Conservation (phyloP, 37 sponge, comb jelly and placozoan genomes). For the Halisarca cf. caerulea region DNA sequence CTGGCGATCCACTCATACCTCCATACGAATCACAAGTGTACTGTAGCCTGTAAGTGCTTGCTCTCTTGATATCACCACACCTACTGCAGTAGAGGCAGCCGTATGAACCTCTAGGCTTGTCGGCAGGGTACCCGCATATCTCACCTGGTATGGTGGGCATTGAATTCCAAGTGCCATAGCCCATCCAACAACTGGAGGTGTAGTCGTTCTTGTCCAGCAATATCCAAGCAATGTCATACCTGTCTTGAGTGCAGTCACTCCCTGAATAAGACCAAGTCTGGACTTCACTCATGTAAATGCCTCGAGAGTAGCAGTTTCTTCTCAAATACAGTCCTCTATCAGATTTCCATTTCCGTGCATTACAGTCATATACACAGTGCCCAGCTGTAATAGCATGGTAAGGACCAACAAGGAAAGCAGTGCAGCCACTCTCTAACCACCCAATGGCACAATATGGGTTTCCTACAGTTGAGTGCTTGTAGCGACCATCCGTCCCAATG, state of each 20-base stretch:
- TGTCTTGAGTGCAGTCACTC: background rate
- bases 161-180: background rate
- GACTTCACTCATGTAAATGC: background rate
- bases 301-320: background rate
- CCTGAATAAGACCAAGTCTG: background rate
- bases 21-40: too few species aligned
- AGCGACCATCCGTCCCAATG: slow-evolving; percentile 15
- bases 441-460: background rate
- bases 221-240: background rate
- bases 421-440: background rate
- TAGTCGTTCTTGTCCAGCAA: background rate
- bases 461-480: background rate
- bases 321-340: background rate
- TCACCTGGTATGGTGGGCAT: background rate
- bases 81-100: background rate
- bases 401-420: slow-evolving; percentile 31
- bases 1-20: too few species aligned
- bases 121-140: background rate
- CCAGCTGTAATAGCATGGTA: slow-evolving; percentile 8
- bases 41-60: too few species aligned
- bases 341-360: background rate
- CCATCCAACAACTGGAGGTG: background rate
- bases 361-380: slow-evolving; percentile 23
- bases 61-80: background rate
- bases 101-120: background rate